Base-by-base conservation (phyloP, 1,140 invertebrate species). In the Drosophila sp. region DNA sequence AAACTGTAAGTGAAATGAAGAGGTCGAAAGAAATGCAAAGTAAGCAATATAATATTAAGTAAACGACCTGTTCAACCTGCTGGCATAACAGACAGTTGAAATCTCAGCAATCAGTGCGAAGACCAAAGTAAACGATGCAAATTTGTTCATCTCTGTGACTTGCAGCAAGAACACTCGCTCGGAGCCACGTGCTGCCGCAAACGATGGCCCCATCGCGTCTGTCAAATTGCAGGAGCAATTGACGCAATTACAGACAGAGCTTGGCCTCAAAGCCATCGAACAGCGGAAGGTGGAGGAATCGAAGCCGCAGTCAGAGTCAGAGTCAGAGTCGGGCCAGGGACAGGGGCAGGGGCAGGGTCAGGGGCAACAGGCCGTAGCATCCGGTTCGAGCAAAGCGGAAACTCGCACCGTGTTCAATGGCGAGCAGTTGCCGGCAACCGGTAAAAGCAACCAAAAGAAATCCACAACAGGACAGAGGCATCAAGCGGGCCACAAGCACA, bases 151-250 rank as follows among this genome's bases (percentile, higher is more conserved):
- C 45, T 71, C 45, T 71, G 6, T 59, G 50, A 13, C 46, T 89
- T 67, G 63, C 79, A 92, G 91, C 54, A 91, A 91, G 75, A 91
- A 91, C 65, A 91, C 90, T 21, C 81, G 80, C 56, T 91, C 90
- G 9, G 90, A 91, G 53, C 90, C 90, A 13, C 78, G 90, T 51
- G 66, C 75, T 48, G 56, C 71, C 67, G 43, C 51, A 64, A 59
- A 29, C 36, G 51, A 40, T 25, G 57, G 72, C 69, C 34, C 38
- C 63, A 48, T 41, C 53, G 83, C 78, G 34, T 64, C 82, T 14
- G 65, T 67, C 46, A 89, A 80, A 79, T 79, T 83, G 82, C 82
- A 84, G 62, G 72, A 80, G 82, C 80, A 81, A 83, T 78, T 84
- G 80, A 84, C 75, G 86, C 81, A 89, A 87, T 87, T 89, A 89